A percentile compares a stretch with the other conserved stretches of the same genome.
phyloP scores from a whole-genome alignment of 35 echinoderm and acorn worm species.

The Lytechinus variegatus region DNA sequence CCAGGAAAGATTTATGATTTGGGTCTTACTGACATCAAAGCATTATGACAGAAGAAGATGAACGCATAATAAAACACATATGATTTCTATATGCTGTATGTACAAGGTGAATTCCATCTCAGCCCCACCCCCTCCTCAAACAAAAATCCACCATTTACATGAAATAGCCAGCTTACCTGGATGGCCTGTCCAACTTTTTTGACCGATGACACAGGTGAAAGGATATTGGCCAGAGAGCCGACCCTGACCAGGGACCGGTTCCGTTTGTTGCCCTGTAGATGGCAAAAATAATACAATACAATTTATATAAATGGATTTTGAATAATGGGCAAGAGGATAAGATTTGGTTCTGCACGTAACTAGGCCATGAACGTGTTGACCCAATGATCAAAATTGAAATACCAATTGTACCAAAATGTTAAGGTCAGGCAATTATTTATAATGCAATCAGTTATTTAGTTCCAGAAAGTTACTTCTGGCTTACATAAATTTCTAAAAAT shows the following conservation, averaged over 20 bases:
- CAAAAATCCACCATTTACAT: neutral
- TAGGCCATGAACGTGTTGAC: neutral
- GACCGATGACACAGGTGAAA: slow-evolving; percentile 88
- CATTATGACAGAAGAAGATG: too few species aligned
- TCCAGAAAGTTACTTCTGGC: too few species aligned
- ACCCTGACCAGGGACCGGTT: slow-evolving; percentile 66
- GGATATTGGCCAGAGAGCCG: slow-evolving; percentile 74
- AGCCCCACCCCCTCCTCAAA: neutral
- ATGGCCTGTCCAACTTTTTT: slow-evolving; percentile 93
- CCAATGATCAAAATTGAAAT: neutral
- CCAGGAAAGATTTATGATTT: too few species aligned
- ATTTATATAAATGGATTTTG: neutral
- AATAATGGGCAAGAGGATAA: neutral
- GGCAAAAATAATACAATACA: neutral
- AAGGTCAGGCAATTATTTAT: too few species aligned
- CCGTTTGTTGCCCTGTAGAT: slow-evolving; percentile 55
- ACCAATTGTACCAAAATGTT: too few species aligned
- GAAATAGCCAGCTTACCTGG: slow-evolving; percentile 66
- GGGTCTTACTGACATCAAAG: too few species aligned
- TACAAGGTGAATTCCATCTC: too few species aligned
- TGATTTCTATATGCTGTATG: too few species aligned
- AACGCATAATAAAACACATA: too few species aligned
- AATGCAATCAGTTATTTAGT: too few species aligned
- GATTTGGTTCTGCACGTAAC: too few species aligned
- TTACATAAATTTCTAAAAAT: too few species aligned